A percentile compares a stretch with the other conserved stretches of the same genome.
These are phyloP conservation scores for Scrobipalpa atriplicella DNA, from an alignment of 2,888 invertebrate species.

Conservation along the genomic window DNA sequence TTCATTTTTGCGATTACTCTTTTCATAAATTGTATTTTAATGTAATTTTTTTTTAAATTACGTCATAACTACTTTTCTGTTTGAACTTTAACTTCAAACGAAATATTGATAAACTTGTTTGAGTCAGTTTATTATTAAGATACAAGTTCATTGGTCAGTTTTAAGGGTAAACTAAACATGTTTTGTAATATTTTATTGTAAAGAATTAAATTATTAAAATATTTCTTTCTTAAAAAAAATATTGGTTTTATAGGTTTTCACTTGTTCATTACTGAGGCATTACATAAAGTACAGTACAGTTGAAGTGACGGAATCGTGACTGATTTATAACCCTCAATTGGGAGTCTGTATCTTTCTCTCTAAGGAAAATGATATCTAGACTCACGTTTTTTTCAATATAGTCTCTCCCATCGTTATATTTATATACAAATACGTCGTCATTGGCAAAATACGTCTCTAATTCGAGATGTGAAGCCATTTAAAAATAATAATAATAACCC, in stretches of 20 bases:
- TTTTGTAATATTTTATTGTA: conserved; percentile 69
- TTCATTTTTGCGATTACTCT: neutral
- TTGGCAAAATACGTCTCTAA: too few relatives aligned
- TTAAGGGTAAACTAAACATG: conserved; percentile 66
- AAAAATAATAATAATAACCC: too few relatives aligned
- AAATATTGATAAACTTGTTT: conserved; percentile 23
- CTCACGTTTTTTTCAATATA: too few relatives aligned
- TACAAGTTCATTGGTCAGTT: conserved; percentile 52
- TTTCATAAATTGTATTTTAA: neutral
- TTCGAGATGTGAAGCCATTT: too few relatives aligned
- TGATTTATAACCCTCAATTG: too few relatives aligned
- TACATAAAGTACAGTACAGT: conserved; percentile 15
- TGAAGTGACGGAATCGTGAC: conserved; percentile 19
- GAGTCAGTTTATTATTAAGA: conserved; percentile 36
- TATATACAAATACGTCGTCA: too few relatives aligned
- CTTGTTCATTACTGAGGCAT: conserved; percentile 42
- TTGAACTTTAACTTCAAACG: conserved; percentile 2
- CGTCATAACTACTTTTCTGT: neutral
- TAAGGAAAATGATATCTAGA: too few relatives aligned
- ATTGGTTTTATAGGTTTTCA: conserved; percentile 44
- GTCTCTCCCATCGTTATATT: too few relatives aligned
- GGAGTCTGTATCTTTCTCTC: too few relatives aligned
- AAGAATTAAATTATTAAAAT: conserved; percentile 61
- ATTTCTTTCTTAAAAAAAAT: conserved; percentile 60
- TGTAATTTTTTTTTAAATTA: neutral